Conservation (phyloP, 2,888 invertebrate genomes). For the Megaustenia siamemsis region DNA sequence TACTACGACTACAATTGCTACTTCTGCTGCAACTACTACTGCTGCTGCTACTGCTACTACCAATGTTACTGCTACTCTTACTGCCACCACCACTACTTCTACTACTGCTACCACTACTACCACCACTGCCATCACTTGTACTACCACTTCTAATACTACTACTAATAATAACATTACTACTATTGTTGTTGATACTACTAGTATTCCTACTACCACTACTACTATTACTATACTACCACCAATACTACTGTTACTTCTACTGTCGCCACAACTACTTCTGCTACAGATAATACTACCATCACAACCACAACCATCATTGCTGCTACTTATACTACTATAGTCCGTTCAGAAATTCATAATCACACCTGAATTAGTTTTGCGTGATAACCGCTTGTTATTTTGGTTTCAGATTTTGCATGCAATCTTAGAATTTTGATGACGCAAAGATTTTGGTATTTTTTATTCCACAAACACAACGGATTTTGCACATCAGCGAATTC, state of each 20-base stretch:
- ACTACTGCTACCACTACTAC: slow-evolving; percentile 36
- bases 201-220: background rate
- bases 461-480: too few relatives aligned
- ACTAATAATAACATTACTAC: slow-evolving; percentile 10
- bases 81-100: slow-evolving; percentile 14
- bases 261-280: background rate
- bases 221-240: background rate
- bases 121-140: slow-evolving; percentile 22
- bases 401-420: too few relatives aligned
- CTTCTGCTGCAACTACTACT: slow-evolving; percentile 25
- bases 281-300: background rate
- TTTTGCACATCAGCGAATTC: too few relatives aligned
- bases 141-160: slow-evolving; percentile 33
- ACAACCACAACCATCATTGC: background rate
- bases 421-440: too few relatives aligned
- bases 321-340: too few relatives aligned
- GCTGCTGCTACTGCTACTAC: slow-evolving; percentile 17
- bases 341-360: too few relatives aligned
- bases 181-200: too few relatives aligned
- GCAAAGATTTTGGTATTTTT: too few relatives aligned
- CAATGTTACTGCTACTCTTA: slow-evolving; percentile 19
- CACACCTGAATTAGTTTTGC: too few relatives aligned
- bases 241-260: background rate
- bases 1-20: background rate
- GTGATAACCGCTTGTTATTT: too few relatives aligned